Evolutionary conservation across 2,797 vertebrate species (phyloP), one percentile per base, ranked within the genome.

Genomic region (Anomalospiza imberbis): DNA sequence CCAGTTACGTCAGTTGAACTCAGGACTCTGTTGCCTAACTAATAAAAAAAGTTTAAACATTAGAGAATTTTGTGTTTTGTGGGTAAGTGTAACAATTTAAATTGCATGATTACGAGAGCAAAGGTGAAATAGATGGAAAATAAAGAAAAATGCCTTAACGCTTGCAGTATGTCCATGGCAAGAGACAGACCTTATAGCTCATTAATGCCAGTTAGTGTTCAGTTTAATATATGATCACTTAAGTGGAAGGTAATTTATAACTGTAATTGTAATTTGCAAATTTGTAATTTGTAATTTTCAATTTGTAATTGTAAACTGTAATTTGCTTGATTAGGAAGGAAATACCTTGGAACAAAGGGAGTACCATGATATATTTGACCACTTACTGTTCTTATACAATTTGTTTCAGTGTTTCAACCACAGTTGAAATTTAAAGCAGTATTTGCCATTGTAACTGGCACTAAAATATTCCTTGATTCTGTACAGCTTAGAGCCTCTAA

Each of bases 381-480:
- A 54, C 48, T 48, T 57, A 32, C 17, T 58, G 13, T 10, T 84
- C 15, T 58, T 58, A 42, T 2, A 2, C 58, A 48, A 40, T 29
- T 44, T 80, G 2, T 80, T 78, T 89, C n/a, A 48, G 25, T 36
- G 17, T 62, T 62, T 42, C 38, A 62, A 34, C 14, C 60, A 26
- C 7, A 40, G 6, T 12, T 81, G 62, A 55, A 34, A 32, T 75
- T 80, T 34, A 70, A 50, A 63, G 13, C 22, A 70, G 45, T 31
- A 62, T 79, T 90, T 91, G 26, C 50, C 38, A 18, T 25, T 50
- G 26, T 32, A 84, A 57, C 25, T 76, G 34, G 15, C 63, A 79
- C 9, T 79, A 86, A 91, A 78, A 82, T 85, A 31, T 83, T 60
- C 20, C 67, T 93, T 78, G 14, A 57, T 83, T 93, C 53, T 68